phyloP scores from a whole-genome alignment of 2,113 vertebrate genomes.

The Thamnophis sirtalis region DNA sequence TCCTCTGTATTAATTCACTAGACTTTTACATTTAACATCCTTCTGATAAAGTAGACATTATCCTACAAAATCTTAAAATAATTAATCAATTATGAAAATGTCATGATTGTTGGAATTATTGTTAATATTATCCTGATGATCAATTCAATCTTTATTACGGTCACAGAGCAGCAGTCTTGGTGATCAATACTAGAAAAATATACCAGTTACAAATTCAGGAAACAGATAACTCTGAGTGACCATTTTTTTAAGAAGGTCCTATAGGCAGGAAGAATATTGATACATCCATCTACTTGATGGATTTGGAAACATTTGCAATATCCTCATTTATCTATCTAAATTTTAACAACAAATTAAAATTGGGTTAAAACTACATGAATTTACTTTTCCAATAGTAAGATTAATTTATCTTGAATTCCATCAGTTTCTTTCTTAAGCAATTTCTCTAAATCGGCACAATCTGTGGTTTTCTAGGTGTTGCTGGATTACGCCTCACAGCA shows the following conservation, averaged over 20 bases:
- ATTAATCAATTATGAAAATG: too few species aligned
- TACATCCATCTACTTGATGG: not conserved
- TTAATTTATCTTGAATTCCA: not conserved
- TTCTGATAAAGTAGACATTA: not conserved
- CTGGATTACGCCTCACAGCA: not conserved
- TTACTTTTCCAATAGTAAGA: not conserved
- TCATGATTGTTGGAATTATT: too few species aligned
- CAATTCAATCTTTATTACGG: too few species aligned
- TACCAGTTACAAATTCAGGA: not conserved
- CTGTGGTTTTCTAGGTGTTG: not conserved
- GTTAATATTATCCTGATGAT: too few species aligned
- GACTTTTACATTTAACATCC: not conserved
- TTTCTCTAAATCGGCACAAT: not conserved
- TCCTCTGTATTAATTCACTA: not conserved
- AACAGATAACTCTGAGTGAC: not conserved
- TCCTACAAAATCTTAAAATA: not conserved
- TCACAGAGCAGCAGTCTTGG: too few species aligned
- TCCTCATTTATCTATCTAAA: not conserved
- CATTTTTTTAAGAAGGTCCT: not conserved
- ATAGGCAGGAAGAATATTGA: not conserved
- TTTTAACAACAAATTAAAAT: not conserved
- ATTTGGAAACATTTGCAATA: not conserved
- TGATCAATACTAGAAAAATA: not conserved
- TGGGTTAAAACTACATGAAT: not conserved
- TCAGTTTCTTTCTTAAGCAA: not conserved